Percentiles rank a stretch among this genome's conserved stretches.
These are phyloP conservation scores for Neodiprion fabricii DNA, from an alignment of 1,140 invertebrate species.

Conservation along the genomic window DNA sequence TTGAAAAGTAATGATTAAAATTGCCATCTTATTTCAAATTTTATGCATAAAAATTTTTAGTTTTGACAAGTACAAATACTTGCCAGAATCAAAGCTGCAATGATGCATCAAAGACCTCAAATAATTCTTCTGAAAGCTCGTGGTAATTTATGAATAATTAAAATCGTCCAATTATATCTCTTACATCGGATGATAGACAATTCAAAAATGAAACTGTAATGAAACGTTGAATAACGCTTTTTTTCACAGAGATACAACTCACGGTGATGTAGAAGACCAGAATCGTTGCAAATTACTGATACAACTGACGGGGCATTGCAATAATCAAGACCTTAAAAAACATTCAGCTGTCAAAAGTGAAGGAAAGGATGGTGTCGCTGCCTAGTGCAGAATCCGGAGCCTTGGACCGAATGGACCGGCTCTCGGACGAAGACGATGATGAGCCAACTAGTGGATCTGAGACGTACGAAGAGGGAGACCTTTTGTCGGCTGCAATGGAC, in stretches of 20 bases:
- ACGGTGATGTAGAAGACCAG: constrained; percentile 40
- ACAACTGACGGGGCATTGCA: constrained; percentile 29
- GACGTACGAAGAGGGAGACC: constrained; percentile 76
- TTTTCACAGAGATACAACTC: neutral
- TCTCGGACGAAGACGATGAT: constrained; percentile 81
- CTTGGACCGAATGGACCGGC: constrained; percentile 66
- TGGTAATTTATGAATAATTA: no score
- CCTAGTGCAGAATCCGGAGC: constrained; percentile 47
- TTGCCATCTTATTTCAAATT: no score
- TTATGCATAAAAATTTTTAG: no score
- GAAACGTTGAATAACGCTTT: neutral
- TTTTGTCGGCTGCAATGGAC: constrained; percentile 81
- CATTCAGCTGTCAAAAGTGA: constrained; percentile 23
- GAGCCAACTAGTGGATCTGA: constrained; percentile 77
- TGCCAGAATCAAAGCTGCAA: no score
- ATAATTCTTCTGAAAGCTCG: no score
- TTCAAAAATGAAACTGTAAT: no score
- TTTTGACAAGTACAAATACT: no score
- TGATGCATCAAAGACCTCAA: no score
- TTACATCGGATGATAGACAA: no score
- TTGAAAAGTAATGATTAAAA: no score
- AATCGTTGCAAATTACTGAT: constrained; percentile 22
- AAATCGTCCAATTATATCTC: no score
- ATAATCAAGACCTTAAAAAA: constrained; percentile 24
- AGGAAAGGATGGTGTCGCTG: constrained; percentile 47